Evolutionary conservation across 2,888 invertebrate genomes (phyloP), one percentile per base, ranked within the genome.

Genomic region (Halictus quadricinctus): DNA sequence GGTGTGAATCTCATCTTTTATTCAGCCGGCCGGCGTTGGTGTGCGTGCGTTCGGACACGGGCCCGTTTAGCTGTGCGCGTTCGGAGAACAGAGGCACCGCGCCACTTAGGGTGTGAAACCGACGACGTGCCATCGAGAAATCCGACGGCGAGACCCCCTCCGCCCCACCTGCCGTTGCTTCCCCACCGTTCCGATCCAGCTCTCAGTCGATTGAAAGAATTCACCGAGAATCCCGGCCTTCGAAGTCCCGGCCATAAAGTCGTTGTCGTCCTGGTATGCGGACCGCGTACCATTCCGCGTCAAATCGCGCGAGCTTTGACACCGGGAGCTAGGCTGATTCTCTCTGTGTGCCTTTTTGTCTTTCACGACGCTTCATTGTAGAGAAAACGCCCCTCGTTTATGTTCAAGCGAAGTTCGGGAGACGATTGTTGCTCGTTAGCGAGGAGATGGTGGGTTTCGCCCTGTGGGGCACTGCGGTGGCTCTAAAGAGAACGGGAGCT

Each of bases 1-100:
- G 93, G 93, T 94, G 93, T 94, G 93, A 93, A 93, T 92, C 93
- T 93, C 93, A 93, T 93, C 93, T 93, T 93, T 93, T 93, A 93
- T 93, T 93, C 93, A 92, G 87, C 85, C 87, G 74, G 4, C 18
- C 48, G 82, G 69, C n/a, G 66, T 41, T 81, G 66, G 88, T 90
- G 88, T 87, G 88, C 72, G 90, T 70, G 15, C 54, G 66, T 41
- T 41, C 64, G 29, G 78, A 86, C 75, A 50, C 60, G 4, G 60
- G 73, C 18, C 36, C 76, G 48, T 5, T n/a, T 48, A 80, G 81
- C 87, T 91, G 90, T 91, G 88, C 88, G 88, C 84, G 89, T 88
- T 90, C 80, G 86, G 87, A 87, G 88, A 88, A 88, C 90, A 90
- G 88, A 92, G 91, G 90, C 91, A 87, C 87, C 92, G 93, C 92